Percentiles rank a stretch among this genome's conserved stretches.
Conservation (phyloP, 1,140 invertebrate species). For the Agraylea sexmaculata region DNA sequence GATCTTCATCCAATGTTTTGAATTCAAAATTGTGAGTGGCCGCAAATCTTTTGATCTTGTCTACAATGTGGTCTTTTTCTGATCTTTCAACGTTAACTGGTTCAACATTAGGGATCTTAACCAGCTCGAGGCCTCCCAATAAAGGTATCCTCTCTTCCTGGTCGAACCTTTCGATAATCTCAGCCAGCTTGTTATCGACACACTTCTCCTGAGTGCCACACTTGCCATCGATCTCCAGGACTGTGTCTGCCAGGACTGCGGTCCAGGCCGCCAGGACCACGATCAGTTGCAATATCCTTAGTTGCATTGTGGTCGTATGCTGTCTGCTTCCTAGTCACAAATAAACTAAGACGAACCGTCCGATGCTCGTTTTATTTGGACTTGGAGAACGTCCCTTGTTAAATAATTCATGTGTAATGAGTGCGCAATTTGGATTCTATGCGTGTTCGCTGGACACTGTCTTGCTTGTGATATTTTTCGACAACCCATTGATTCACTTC, state of each 20-base stretch:
- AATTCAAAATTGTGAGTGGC: conserved; percentile 32
- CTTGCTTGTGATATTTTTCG: too few relatives aligned
- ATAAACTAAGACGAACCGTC: too few relatives aligned
- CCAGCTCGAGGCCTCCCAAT: conserved; percentile 30
- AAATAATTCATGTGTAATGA: too few relatives aligned
- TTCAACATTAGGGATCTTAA: conserved; percentile 25
- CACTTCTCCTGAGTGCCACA: conserved; percentile 22
- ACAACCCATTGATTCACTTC: too few relatives aligned
- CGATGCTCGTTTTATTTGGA: too few relatives aligned
- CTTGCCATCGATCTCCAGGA: conserved; percentile 13
- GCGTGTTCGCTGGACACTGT: too few relatives aligned
- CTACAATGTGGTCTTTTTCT: conserved; percentile 21
- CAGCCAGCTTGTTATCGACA: conserved; percentile 31
- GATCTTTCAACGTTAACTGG: conserved; percentile 18
- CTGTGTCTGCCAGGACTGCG: background rate
- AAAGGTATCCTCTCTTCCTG: conserved; percentile 27
- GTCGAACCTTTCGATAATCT: conserved; percentile 34
- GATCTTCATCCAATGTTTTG: conserved; percentile 25
- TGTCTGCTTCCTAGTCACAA: too few relatives aligned
- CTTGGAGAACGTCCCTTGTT: too few relatives aligned
- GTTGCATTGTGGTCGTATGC: too few relatives aligned
- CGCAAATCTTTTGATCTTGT: conserved; percentile 34
- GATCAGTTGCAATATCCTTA: too few relatives aligned
- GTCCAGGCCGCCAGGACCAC: background rate
- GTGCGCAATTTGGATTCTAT: too few relatives aligned